These are phyloP conservation scores for Pomacea maculata DNA, from an alignment of 1,140 invertebrate genomes.

Conservation along the genomic window DNA sequence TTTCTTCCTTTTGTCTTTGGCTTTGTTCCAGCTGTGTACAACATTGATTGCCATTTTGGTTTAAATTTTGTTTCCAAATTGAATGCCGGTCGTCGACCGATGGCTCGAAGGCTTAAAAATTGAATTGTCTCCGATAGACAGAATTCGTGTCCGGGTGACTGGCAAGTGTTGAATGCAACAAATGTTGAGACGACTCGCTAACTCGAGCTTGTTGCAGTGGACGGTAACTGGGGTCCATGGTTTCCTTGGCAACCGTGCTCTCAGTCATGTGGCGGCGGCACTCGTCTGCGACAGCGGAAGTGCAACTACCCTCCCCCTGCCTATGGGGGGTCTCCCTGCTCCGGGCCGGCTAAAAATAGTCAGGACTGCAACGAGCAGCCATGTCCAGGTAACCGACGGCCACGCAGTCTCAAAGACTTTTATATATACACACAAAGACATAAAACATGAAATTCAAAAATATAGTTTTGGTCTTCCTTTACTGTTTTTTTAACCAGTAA, in stretches of 20 bases:
- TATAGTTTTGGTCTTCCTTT: neutral
- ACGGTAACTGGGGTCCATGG: slow-evolving; percentile 61
- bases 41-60: too few species aligned
- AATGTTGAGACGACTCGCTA: neutral
- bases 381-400: slow-evolving; percentile 45
- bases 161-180: neutral
- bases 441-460: too few species aligned
- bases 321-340: slow-evolving; percentile 51
- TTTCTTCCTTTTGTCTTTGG: too few species aligned
- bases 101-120: too few species aligned
- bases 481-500: neutral
- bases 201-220: slow-evolving; percentile 38
- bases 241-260: slow-evolving; percentile 53
- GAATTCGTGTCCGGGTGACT: too few species aligned
- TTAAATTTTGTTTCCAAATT: too few species aligned
- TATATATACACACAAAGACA: neutral
- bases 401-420: too few species aligned
- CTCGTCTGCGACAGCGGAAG: slow-evolving; percentile 36
- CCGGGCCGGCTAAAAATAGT: slow-evolving; percentile 34
- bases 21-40: too few species aligned
- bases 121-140: too few species aligned
- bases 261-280: slow-evolving; percentile 47
- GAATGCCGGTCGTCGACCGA: too few species aligned
- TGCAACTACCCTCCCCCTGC: slow-evolving; percentile 60
- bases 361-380: slow-evolving; percentile 51